Conservation (phyloP, 2,888 invertebrate genomes). For the Eubasilissa splendida region DNA sequence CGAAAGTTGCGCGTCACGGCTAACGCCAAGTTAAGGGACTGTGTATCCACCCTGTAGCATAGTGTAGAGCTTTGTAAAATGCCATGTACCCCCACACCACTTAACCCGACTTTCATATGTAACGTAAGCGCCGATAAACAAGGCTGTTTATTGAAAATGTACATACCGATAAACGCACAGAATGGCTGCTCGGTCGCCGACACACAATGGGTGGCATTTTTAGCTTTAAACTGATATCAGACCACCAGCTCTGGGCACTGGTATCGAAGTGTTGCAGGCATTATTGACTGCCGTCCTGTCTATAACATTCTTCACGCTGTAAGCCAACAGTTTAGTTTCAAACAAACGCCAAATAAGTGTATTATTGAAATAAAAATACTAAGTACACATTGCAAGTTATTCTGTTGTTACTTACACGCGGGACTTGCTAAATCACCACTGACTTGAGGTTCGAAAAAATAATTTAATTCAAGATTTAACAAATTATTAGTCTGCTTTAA, state of each 20-base stretch:
- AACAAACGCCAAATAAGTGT: too few relatives aligned
- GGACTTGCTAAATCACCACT: too few relatives aligned
- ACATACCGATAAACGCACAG: conserved; percentile 25
- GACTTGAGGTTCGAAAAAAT: too few relatives aligned
- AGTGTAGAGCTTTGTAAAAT: neutral
- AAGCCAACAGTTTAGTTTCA: too few relatives aligned
- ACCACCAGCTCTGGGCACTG: neutral
- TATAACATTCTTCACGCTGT: too few relatives aligned
- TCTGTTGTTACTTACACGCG: too few relatives aligned
- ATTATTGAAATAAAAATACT: too few relatives aligned
- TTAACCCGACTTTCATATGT: conserved; percentile 22
- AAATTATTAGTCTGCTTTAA: too few relatives aligned
- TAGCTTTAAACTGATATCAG: conserved; percentile 30
- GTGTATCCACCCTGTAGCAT: neutral
- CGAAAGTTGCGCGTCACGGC: too few relatives aligned
- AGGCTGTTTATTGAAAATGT: conserved; percentile 37
- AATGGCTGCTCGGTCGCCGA: conserved; percentile 17
- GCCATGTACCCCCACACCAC: conserved; percentile 1
- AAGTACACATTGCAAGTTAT: too few relatives aligned
- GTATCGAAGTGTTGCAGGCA: conserved; percentile 4
- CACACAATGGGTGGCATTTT: conserved; percentile 25
- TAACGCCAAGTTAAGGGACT: too few relatives aligned
- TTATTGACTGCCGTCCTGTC: neutral
- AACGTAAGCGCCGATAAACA: conserved; percentile 27
- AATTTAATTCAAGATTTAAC: too few relatives aligned